Percentiles rank a stretch among this genome's conserved stretches.
These are phyloP conservation scores for Dendrolimus pini DNA, from an alignment of 2,888 invertebrate genomes.

Conservation along the genomic window DNA sequence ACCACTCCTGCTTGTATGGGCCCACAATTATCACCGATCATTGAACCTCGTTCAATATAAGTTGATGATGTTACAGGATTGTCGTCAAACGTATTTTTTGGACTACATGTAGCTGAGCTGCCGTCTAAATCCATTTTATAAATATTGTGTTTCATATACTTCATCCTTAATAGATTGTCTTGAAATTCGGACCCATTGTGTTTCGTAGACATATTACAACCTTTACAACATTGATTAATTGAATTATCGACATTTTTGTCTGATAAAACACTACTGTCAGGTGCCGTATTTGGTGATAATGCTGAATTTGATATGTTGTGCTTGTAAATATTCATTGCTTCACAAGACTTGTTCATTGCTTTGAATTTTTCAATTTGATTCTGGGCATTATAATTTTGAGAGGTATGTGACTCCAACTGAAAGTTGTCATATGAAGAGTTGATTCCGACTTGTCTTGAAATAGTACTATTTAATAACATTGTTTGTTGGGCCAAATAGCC, in stretches of 20 bases:
- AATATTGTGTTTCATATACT: constrained; percentile 56
- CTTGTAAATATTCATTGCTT: constrained; percentile 44
- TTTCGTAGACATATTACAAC: constrained; percentile 64
- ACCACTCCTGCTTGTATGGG: constrained; percentile 91
- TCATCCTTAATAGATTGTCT: constrained; percentile 53
- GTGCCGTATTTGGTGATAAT: constrained; percentile 60
- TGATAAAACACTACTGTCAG: constrained; percentile 63
- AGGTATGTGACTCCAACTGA: constrained; percentile 40
- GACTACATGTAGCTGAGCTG: constrained; percentile 70
- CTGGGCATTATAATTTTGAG: constrained; percentile 31
- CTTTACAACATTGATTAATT: constrained; percentile 67
- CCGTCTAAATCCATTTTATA: constrained; percentile 68
- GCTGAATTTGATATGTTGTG: constrained; percentile 52
- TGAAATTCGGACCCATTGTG: constrained; percentile 50
- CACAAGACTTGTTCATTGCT: constrained; percentile 33
- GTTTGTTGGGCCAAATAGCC: constrained; percentile 95
- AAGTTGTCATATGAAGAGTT: constrained; percentile 46
- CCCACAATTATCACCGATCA: constrained; percentile 78
- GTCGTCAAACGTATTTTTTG: constrained; percentile 70
- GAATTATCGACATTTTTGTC: constrained; percentile 48
- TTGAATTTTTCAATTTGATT: constrained; percentile 47
- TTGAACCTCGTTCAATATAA: constrained; percentile 76
- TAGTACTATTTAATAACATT: constrained; percentile 88
- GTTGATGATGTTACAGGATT: constrained; percentile 84
- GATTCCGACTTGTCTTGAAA: constrained; percentile 80